Conservation (phyloP, 2,888 invertebrate genomes). For the Sipha maydis region DNA sequence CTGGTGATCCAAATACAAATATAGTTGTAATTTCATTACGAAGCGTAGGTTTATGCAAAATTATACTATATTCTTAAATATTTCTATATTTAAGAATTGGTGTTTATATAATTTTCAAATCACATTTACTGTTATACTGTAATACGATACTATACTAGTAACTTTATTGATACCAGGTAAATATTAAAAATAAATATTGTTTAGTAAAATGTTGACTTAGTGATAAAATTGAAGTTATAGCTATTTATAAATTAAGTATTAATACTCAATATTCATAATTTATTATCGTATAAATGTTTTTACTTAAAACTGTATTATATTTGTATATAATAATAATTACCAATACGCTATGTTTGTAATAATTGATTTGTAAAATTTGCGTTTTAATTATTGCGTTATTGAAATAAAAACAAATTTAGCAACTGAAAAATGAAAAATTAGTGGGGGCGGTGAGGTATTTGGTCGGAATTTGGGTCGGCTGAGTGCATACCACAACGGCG, state of each 20-base stretch:
- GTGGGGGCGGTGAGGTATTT: slow-evolving; percentile 36
- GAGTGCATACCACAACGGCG: slow-evolving; percentile 59
- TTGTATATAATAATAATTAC: background rate
- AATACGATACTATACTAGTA: slow-evolving; percentile 29
- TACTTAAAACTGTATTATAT: background rate
- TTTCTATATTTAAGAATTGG: slow-evolving; percentile 55
- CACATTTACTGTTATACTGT: background rate
- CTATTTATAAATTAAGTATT: background rate
- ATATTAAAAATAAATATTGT: background rate
- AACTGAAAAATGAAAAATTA: slow-evolving; percentile 19
- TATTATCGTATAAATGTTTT: background rate
- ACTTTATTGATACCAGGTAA: background rate
- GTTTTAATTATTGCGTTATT: slow-evolving; percentile 33
- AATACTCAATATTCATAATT: background rate
- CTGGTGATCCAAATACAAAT: background rate
- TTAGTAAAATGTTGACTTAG: background rate
- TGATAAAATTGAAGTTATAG: background rate
- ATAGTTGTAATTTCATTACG: slow-evolving; percentile 49
- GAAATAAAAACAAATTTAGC: slow-evolving; percentile 49
- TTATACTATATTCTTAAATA: slow-evolving; percentile 18
- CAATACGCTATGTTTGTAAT: background rate
- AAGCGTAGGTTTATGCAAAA: slow-evolving; percentile 52
- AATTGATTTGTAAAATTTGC: background rate
- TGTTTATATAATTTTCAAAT: slow-evolving; percentile 27
- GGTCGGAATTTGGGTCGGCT: slow-evolving; percentile 61